Percentiles rank a stretch among this genome's conserved stretches.
Conservation (phyloP, 2,113 vertebrate species). For the Peromyscus leucopus region DNA sequence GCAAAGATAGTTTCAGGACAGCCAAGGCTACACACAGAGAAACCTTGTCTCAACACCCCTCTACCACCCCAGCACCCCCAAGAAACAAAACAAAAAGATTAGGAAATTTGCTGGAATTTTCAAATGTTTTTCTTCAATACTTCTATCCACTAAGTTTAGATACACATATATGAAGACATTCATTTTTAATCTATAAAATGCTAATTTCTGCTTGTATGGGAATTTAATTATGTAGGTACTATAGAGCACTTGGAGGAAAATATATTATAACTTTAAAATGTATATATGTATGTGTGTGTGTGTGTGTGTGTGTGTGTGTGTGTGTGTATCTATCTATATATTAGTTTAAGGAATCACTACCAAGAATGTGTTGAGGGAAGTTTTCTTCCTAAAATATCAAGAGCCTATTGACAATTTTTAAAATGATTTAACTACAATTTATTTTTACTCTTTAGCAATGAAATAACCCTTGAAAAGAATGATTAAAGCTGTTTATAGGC, state of each 20-base stretch:
- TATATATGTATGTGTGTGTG: background rate
- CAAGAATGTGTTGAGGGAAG: slow-evolving; percentile 8
- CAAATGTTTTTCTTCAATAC: background rate
- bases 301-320: too few species aligned
- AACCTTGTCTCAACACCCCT: background rate
- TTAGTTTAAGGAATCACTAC: background rate
- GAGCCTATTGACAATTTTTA: slow-evolving; percentile 39
- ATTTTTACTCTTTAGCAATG: slow-evolving; percentile 68
- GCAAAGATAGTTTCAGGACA: background rate
- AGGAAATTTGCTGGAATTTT: background rate
- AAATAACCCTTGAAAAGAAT: slow-evolving; percentile 51
- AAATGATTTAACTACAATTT: slow-evolving; percentile 64
- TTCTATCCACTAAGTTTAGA: background rate
- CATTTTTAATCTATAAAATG: slow-evolving; percentile 7
- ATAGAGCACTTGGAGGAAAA: slow-evolving; percentile 20
- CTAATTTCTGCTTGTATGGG: slow-evolving; percentile 18
- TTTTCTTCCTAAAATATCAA: slow-evolving; percentile 60
- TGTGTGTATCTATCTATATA: background rate
- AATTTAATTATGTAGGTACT: background rate
- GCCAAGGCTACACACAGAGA: background rate
- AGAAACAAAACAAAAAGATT: background rate
- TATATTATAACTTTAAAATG: background rate
- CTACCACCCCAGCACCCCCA: too few species aligned
- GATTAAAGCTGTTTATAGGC: slow-evolving; percentile 47
- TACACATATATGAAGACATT: background rate